A percentile compares a stretch with the other conserved stretches of the same genome.
Conservation (phyloP, 2,888 invertebrate species). For the Caenorhabditis sp. region DNA sequence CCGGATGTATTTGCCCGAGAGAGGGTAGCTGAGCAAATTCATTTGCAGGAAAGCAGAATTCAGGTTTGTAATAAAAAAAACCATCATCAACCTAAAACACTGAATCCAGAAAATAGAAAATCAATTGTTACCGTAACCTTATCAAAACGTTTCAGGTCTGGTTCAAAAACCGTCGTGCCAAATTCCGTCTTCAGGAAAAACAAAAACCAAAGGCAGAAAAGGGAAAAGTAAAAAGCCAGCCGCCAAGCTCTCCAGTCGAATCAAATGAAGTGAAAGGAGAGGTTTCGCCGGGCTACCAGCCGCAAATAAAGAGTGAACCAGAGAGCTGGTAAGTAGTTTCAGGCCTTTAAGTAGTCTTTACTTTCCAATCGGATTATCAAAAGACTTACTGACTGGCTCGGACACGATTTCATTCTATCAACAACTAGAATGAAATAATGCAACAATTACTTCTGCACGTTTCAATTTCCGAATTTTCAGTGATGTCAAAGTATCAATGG, state of each 20-base stretch:
- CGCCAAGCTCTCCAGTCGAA: background rate
- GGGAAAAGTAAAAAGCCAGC: conserved; percentile 24
- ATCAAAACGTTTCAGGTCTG: conserved; percentile 78
- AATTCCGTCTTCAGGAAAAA: conserved; percentile 80
- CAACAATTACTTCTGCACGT: too few species aligned
- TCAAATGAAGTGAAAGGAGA: conserved; percentile 31
- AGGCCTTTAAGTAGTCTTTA: conserved; percentile 25
- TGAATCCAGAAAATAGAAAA: too few species aligned
- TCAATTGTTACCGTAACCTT: too few species aligned
- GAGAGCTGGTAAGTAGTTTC: conserved; percentile 66
- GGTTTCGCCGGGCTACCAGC: conserved; percentile 58
- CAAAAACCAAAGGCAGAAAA: conserved; percentile 74
- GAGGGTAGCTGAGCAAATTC: conserved; percentile 78
- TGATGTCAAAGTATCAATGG: conserved; percentile 32
- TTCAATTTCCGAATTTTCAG: conserved; percentile 33
- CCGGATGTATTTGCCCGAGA: conserved; percentile 80
- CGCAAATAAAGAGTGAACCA: conserved; percentile 68
- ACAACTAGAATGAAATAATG: too few species aligned
- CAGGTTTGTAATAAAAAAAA: conserved; percentile 71
- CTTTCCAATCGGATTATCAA: conserved; percentile 52
- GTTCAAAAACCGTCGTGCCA: conserved; percentile 82
- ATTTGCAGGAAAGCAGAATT: conserved; percentile 79
- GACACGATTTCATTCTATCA: conserved; percentile 8
- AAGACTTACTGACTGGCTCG: background rate
- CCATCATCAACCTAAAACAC: too few species aligned